A percentile compares a stretch with the other conserved stretches of the same genome.
Conservation (phyloP, 1,140 invertebrate species). For the Anadara kagoshimensis region DNA sequence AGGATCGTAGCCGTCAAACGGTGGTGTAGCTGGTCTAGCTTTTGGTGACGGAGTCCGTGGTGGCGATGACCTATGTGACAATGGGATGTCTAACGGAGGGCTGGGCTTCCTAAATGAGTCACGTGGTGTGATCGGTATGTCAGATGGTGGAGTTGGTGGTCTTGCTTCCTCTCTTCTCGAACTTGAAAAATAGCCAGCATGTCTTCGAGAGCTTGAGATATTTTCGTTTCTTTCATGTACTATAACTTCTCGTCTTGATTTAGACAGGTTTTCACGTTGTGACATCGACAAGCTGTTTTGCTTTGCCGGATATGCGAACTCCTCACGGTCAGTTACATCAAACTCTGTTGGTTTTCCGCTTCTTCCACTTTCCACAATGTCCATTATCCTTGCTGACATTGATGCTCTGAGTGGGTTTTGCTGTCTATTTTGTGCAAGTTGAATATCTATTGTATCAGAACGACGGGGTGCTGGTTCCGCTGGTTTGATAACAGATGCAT, state of each 20-base stretch:
- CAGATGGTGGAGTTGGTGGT: conserved; percentile 31
- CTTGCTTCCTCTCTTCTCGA: conserved; percentile 9
- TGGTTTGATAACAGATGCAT: conserved; percentile 19
- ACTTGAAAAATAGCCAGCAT: background rate
- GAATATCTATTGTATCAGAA: background rate
- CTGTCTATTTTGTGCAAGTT: background rate
- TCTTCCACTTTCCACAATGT: conserved; percentile 29
- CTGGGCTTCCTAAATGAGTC: conserved; percentile 2
- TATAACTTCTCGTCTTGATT: background rate
- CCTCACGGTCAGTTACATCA: conserved; percentile 11
- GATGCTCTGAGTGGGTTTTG: conserved; percentile 5
- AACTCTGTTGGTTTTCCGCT: conserved; percentile 13
- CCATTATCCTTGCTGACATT: conserved; percentile 19
- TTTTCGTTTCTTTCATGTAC: background rate
- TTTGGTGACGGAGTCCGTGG: background rate
- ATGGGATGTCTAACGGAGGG: conserved; percentile 27
- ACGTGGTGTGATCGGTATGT: conserved; percentile 28
- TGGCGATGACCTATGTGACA: conserved; percentile 12
- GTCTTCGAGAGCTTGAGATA: background rate
- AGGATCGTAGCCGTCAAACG: conserved; percentile 24
- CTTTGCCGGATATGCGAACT: conserved; percentile 22
- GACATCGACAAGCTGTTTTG: conserved; percentile 21
- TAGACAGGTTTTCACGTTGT: background rate
- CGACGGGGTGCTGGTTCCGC: background rate
- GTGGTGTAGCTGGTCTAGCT: conserved; percentile 18